Conservation (phyloP, 2,888 invertebrate species). For the Spisula subtruncata region DNA sequence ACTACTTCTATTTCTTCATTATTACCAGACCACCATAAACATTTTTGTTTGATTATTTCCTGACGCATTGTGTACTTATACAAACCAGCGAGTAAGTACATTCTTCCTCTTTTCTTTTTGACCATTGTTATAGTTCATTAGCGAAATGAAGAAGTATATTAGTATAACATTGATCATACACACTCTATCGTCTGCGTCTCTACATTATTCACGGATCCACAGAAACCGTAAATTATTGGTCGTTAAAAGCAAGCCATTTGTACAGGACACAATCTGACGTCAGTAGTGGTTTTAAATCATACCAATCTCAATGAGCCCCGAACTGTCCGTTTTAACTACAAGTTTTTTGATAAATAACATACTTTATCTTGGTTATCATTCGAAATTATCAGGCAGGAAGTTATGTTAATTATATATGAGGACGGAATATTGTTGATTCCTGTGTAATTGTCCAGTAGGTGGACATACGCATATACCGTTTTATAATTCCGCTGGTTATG, state of each 20-base stretch:
- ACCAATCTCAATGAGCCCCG: neutral
- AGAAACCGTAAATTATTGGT: constrained; percentile 56
- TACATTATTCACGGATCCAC: constrained; percentile 49
- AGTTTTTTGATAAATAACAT: neutral
- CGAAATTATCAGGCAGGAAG: no score
- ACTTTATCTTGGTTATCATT: neutral
- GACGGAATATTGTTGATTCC: no score
- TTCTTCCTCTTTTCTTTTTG: neutral
- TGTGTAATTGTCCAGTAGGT: no score
- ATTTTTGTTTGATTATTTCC: neutral
- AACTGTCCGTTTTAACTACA: neutral
- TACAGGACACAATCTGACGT: constrained; percentile 41
- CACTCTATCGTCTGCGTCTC: constrained; percentile 21
- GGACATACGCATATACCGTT: no score
- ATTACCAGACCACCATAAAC: neutral
- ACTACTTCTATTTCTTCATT: neutral
- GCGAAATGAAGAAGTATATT: constrained; percentile 25
- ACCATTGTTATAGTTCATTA: constrained; percentile 26
- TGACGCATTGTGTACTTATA: neutral
- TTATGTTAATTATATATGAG: no score
- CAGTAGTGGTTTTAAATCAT: constrained; percentile 29
- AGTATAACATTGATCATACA: constrained; percentile 28
- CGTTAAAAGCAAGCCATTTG: constrained; percentile 58
- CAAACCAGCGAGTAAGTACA: neutral
- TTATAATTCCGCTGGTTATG: no score